Conservation (phyloP, 2,888 invertebrate species). For the Merodon equestris region DNA sequence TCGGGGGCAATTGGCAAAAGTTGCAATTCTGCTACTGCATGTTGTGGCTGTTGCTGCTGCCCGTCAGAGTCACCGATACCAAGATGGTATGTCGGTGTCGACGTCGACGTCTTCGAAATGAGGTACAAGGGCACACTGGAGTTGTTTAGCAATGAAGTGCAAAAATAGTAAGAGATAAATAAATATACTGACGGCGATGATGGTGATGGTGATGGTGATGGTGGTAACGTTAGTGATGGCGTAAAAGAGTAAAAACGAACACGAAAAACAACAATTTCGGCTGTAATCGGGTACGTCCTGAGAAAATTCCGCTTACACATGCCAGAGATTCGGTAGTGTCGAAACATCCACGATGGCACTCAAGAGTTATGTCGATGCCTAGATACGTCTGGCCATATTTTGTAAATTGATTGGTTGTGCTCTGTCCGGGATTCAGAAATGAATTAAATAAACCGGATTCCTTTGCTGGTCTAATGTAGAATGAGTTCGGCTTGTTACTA, state of each 20-base stretch:
- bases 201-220: slow-evolving; percentile 8
- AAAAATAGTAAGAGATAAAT: slow-evolving; percentile 53
- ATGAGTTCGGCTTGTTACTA: slow-evolving; percentile 1
- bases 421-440: too few species aligned
- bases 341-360: slow-evolving; percentile 18
- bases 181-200: slow-evolving; percentile 29
- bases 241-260: too few species aligned
- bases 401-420: slow-evolving; percentile 3
- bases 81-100: slow-evolving; percentile 4
- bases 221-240: too few species aligned
- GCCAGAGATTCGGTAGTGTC: slow-evolving; percentile 5
- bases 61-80: too few species aligned
- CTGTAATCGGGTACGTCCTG: slow-evolving; percentile 42
- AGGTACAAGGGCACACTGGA: slow-evolving; percentile 63
- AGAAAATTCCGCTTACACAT: slow-evolving; percentile 51
- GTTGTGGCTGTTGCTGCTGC: neutral
- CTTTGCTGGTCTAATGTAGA: neutral
- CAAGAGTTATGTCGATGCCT: neutral
- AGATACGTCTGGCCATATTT: slow-evolving; percentile 3
- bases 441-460: slow-evolving; percentile 26
- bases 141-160: slow-evolving; percentile 63
- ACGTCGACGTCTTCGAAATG: slow-evolving; percentile 53
- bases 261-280: slow-evolving; percentile 2
- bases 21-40: slow-evolving; percentile 55
- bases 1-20: slow-evolving; percentile 49